A percentile compares a stretch with the other conserved stretches of the same genome.
phyloP scores from a whole-genome alignment of 2,888 invertebrate genomes.

The Epirrhoe alternata region DNA sequence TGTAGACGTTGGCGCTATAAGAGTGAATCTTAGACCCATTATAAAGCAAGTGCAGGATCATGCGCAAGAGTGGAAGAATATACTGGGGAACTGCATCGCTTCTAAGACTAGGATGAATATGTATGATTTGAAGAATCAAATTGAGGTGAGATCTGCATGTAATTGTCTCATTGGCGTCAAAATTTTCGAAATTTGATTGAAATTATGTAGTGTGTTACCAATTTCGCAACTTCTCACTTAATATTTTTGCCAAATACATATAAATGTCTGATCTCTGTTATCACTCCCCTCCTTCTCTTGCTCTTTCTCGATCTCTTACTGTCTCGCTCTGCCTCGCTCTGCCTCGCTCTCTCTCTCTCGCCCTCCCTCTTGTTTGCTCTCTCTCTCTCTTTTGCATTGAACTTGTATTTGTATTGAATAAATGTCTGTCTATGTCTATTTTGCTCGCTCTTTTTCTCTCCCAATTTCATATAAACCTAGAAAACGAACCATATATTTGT shows the following conservation, averaged over 20 bases:
- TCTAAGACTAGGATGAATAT: slow-evolving; percentile 88
- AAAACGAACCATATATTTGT: neutral
- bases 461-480: slow-evolving; percentile 26
- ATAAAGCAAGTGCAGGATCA: slow-evolving; percentile 87
- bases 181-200: neutral
- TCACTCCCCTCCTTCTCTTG: no score
- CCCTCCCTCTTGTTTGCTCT: no score
- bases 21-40: slow-evolving; percentile 90
- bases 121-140: slow-evolving; percentile 87
- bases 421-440: no score
- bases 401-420: no score
- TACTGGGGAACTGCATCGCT: slow-evolving; percentile 89
- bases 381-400: no score
- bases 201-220: neutral
- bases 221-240: no score
- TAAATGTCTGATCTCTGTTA: no score
- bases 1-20: slow-evolving; percentile 88
- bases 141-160: slow-evolving; percentile 83
- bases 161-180: neutral
- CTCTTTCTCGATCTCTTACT: no score
- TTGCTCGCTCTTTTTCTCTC: no score
- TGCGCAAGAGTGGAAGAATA: slow-evolving; percentile 91
- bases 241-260: no score
- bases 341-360: no score
- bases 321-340: no score